Percentiles rank a stretch among this genome's conserved stretches.
Conservation (phyloP, 2,888 invertebrate genomes). For the Trichopria drosophilae region DNA sequence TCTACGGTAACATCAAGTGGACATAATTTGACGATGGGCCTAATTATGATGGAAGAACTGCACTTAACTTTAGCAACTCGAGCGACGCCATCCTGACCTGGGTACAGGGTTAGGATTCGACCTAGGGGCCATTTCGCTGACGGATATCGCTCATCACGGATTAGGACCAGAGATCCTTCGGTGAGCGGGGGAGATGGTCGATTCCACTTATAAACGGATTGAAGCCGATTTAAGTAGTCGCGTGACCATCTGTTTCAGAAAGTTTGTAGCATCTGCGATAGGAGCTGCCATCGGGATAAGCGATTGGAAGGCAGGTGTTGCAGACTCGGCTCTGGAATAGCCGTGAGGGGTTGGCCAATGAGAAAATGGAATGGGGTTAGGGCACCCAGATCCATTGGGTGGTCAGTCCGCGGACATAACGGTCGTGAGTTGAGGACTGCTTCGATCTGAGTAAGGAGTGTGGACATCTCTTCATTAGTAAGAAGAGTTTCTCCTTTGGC, state of each 20-base stretch:
- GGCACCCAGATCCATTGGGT: neutral
- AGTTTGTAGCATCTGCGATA: neutral
- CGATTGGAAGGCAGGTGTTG: neutral
- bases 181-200: neutral
- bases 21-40: constrained; percentile 2
- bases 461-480: too few species aligned
- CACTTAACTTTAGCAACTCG: neutral
- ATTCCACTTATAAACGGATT: neutral
- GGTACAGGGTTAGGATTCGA: neutral
- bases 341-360: neutral
- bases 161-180: neutral
- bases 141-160: neutral
- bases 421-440: neutral
- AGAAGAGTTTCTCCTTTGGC: too few species aligned
- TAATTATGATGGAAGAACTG: neutral
- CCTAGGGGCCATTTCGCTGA: neutral
- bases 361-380: neutral
- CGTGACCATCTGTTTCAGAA: neutral
- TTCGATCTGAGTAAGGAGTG: too few species aligned
- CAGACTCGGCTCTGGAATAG: neutral
- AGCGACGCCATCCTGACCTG: neutral
- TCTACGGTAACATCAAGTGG: neutral
- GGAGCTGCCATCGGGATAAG: neutral
- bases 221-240: neutral
- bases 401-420: neutral